Evolutionary conservation across 2,113 vertebrate genomes (phyloP).

Genomic region (Barbus barbus): DNA sequence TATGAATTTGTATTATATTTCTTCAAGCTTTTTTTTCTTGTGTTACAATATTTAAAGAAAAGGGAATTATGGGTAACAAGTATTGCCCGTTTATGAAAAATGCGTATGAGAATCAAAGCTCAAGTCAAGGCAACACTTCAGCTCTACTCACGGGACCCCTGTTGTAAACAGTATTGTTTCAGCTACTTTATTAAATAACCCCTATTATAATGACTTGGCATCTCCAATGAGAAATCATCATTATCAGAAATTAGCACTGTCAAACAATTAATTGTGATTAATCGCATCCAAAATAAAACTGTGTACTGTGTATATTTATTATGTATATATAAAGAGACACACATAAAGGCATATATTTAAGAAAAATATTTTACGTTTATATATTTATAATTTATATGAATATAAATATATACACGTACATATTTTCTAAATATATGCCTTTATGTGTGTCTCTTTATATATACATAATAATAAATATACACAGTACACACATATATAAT

Average conservation of each 20-base stretch:
- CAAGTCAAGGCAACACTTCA: constrained; percentile 69
- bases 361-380: too few relatives aligned
- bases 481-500: too few relatives aligned
- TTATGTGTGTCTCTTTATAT: too few relatives aligned
- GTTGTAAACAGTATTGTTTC: constrained; percentile 61
- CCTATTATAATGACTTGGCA: constrained; percentile 68
- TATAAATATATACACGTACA: too few relatives aligned
- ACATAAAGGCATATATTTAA: too few relatives aligned
- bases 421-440: too few relatives aligned
- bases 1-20: constrained; percentile 77
- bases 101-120: constrained; percentile 77
- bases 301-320: too few relatives aligned
- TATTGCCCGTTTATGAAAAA: constrained; percentile 69
- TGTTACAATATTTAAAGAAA: constrained; percentile 67
- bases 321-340: too few relatives aligned
- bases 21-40: constrained; percentile 55
- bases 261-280: too few relatives aligned
- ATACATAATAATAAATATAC: too few relatives aligned
- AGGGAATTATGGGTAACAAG: constrained; percentile 74
- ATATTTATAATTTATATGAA: too few relatives aligned
- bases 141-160: constrained; percentile 74
- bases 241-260: background rate
- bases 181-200: constrained; percentile 59
- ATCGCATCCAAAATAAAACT: too few relatives aligned
- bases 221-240: constrained; percentile 65